These are phyloP conservation scores for Digitonthophagus gazella DNA, from an alignment of 2,888 invertebrate genomes.

Conservation along the genomic window DNA sequence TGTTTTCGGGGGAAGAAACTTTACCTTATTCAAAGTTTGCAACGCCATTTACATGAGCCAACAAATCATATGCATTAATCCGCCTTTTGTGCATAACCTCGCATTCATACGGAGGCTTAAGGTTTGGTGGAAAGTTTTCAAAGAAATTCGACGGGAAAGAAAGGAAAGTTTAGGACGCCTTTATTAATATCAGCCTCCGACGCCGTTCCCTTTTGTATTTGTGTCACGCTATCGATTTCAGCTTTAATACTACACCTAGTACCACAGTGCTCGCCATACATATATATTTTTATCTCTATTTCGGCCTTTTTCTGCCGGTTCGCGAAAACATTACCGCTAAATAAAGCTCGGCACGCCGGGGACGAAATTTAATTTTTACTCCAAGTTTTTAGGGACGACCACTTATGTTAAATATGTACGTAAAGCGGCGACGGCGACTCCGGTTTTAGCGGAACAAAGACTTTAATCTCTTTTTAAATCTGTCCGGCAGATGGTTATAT, in stretches of 20 bases:
- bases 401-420: not conserved
- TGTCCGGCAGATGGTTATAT: not conserved
- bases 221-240: not conserved
- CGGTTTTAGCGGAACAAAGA: not conserved
- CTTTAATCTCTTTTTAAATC: not conserved
- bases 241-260: not conserved
- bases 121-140: not conserved
- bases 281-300: not conserved
- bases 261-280: not conserved
- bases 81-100: conserved; percentile 11
- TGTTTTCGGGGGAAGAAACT: not conserved
- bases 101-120: not conserved
- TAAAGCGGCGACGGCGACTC: not conserved
- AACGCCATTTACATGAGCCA: conserved; percentile 12
- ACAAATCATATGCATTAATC: conserved; percentile 16
- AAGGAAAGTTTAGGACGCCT: not conserved
- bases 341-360: not conserved
- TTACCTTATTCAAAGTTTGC: not conserved
- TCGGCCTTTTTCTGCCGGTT: not conserved
- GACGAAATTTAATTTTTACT: not conserved
- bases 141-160: not conserved
- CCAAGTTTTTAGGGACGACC: not conserved
- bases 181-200: not conserved
- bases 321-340: not conserved
- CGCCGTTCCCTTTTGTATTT: not conserved